Conservation (phyloP, 2,888 invertebrate genomes). For the Hedychridium roseum region DNA sequence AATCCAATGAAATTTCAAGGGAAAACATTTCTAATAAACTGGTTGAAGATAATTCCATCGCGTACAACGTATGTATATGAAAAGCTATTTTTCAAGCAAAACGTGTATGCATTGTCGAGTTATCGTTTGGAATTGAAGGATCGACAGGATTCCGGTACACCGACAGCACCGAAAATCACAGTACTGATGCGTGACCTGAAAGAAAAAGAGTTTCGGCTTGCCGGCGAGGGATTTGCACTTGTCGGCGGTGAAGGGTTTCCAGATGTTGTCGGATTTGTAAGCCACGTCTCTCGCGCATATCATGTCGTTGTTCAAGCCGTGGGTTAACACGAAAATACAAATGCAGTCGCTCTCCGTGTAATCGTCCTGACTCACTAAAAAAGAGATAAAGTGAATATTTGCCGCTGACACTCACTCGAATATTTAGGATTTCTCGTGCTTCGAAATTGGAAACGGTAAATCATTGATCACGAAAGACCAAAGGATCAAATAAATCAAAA, state of each 20-base stretch:
- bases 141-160: too few species aligned
- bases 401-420: background rate
- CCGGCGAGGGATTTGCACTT: conserved; percentile 67
- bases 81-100: too few species aligned
- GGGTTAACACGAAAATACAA: conserved; percentile 67
- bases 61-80: too few species aligned
- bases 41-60: too few species aligned
- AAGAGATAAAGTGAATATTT: background rate
- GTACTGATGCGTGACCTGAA: conserved; percentile 67
- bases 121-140: too few species aligned
- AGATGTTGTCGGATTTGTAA: conserved; percentile 65
- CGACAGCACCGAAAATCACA: too few species aligned
- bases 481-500: background rate
- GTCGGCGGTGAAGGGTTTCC: conserved; percentile 68
- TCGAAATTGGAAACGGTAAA: background rate
- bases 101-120: too few species aligned
- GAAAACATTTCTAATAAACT: too few species aligned
- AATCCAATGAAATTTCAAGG: too few species aligned
- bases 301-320: conserved; percentile 66
- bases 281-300: conserved; percentile 66
- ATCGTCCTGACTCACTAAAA: conserved; percentile 59
- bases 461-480: background rate
- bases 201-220: conserved; percentile 72
- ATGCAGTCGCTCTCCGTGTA: conserved; percentile 68
- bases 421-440: background rate